Conservation (phyloP, 2,888 invertebrate genomes). For the Digitonthophagus gazella region DNA sequence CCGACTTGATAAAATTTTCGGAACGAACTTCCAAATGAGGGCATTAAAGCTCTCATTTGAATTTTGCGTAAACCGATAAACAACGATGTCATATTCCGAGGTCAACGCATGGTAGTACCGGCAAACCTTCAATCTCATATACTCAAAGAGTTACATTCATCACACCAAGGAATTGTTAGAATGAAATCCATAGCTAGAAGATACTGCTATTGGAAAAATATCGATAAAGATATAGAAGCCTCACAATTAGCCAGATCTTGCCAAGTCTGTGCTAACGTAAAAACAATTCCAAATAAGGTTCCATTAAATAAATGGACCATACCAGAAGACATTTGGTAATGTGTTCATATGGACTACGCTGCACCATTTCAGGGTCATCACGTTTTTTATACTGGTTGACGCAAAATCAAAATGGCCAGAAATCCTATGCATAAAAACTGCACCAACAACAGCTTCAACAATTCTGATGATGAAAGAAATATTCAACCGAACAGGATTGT, state of each 20-base stretch:
- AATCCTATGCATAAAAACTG: constrained; percentile 24
- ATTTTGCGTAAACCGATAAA: too few relatives aligned
- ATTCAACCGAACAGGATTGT: constrained; percentile 34
- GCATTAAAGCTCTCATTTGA: too few relatives aligned
- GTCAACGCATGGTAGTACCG: too few relatives aligned
- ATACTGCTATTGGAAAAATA: too few relatives aligned
- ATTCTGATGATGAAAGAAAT: constrained; percentile 32
- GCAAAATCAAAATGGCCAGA: constrained; percentile 39
- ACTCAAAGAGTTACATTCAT: too few relatives aligned
- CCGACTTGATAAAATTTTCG: too few relatives aligned
- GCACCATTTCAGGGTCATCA: constrained; percentile 31
- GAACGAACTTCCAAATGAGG: too few relatives aligned
- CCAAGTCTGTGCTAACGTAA: constrained; percentile 32
- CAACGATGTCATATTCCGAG: too few relatives aligned
- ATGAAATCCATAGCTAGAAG: too few relatives aligned
- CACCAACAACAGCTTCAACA: constrained; percentile 31
- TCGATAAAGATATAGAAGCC: constrained; percentile 24
- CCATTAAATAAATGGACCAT: constrained; percentile 35
- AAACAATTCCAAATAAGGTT: constrained; percentile 33
- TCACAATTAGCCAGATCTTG: constrained; percentile 31
- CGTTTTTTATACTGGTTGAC: constrained; percentile 34
- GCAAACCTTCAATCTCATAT: too few relatives aligned
- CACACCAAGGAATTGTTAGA: too few relatives aligned
- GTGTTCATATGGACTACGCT: constrained; percentile 38
- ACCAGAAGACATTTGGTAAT: constrained; percentile 33